phyloP scores from a whole-genome alignment of 2,797 vertebrate genomes.

The Megalops cyprinoides region DNA sequence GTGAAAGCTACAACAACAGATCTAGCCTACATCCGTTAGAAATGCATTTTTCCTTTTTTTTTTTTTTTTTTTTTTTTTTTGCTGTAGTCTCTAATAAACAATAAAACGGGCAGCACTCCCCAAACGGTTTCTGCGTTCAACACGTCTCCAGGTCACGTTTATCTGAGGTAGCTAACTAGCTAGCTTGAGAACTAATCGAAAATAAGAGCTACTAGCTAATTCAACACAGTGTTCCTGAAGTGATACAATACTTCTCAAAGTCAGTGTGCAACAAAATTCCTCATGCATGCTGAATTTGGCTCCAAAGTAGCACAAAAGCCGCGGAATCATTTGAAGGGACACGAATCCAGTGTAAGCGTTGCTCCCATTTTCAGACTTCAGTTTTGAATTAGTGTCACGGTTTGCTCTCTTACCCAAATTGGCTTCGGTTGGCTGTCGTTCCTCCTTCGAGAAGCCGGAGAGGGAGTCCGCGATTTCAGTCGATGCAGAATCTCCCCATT shows the following conservation, averaged over 20 bases:
- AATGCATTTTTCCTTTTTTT: too few relatives aligned
- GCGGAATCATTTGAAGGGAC: not conserved
- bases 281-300: not conserved
- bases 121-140: not conserved
- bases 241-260: not conserved
- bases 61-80: too few relatives aligned
- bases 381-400: not conserved
- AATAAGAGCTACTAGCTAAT: not conserved
- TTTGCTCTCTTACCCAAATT: slow-evolving; percentile 62
- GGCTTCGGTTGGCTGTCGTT: slow-evolving; percentile 47
- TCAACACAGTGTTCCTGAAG: not conserved
- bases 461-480: slow-evolving; percentile 50
- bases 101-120: too few relatives aligned
- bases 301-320: not conserved
- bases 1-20: too few relatives aligned
- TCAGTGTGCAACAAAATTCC: not conserved
- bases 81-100: not conserved
- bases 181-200: not conserved
- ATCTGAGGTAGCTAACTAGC: not conserved
- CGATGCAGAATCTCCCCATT: slow-evolving; percentile 53
- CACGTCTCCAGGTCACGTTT: not conserved
- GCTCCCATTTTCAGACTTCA: not conserved
- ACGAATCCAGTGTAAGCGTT: too few relatives aligned
- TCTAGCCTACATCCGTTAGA: too few relatives aligned
- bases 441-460: slow-evolving; percentile 51